Conservation (phyloP, 2,797 vertebrate species). For the Hafferia zeledoni region DNA sequence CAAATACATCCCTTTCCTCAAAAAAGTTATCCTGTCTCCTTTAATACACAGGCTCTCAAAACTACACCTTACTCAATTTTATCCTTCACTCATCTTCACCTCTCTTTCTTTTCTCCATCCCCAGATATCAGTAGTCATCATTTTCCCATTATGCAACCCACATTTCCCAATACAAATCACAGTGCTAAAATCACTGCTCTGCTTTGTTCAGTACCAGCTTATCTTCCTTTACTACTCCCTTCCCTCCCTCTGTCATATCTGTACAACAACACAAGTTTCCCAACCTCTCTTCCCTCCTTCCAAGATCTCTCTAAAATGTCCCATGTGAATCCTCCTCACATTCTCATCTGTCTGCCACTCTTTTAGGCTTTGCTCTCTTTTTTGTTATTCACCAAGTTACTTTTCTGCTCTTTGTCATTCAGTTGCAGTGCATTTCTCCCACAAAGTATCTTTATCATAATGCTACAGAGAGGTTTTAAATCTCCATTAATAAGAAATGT, state of each 20-base stretch:
- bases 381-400: not conserved
- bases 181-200: not conserved
- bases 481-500: not conserved
- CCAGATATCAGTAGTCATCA: not conserved
- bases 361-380: not conserved
- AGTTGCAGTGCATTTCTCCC: not conserved
- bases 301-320: not conserved
- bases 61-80: not conserved
- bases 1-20: not conserved
- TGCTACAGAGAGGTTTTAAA: not conserved
- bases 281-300: not conserved
- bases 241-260: not conserved
- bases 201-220: constrained; percentile 12
- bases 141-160: not conserved
- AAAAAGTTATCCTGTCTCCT: not conserved
- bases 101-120: not conserved
- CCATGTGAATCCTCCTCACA: not conserved
- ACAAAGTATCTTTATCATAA: not conserved
- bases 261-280: not conserved
- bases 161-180: not conserved
- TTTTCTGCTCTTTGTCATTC: not conserved
- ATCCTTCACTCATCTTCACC: not conserved
- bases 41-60: not conserved
- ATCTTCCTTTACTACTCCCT: constrained; percentile 12
- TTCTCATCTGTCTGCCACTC: not conserved